Base-by-base conservation (phyloP, 2,113 vertebrate genomes). In the Podilymbus podiceps region DNA sequence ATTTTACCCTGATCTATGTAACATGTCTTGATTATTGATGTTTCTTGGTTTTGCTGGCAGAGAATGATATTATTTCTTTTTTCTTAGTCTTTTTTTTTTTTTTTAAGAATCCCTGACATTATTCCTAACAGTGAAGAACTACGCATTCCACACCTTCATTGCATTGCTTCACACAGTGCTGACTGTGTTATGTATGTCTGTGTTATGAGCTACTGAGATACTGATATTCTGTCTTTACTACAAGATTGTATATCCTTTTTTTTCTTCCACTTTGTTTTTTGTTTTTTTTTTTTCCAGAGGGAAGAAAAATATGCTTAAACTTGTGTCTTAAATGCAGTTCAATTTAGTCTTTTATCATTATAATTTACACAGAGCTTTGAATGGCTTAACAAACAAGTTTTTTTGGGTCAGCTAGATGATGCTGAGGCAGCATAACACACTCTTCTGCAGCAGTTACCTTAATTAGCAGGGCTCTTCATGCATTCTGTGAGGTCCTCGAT, bases 401-500 rank as follows among this genome's bases (percentile, higher is more conserved):
- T 93, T 90, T 71, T 33, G 86, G 86, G 90, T 95, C 84, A 92
- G 71, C 69, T 82, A 28, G 28, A 62, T 47, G 64, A n/a, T 84
- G 86, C 76, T 95, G 94, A 96, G 71, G 77, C 86, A 93, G 91
- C 77, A 71, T 13, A 79, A 89, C 69, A 80, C 12, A 56, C 44
- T 95, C 90, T 81, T 42, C 63, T 95, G 81, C 63, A 46, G 58
- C 67, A 88, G 80, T 76, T 95, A 33, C 63, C 53, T 88, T 97
- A 95, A 94, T 93, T 94, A 89, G 53, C 66, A 81, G 53, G 52
- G 15, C 11, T 89, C 11, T 85, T 87, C 16, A 56, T 87, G 33
- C 30, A 91, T 89, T 53, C 62, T 47, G 13, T 87, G 76, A 89
- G 62, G 60, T 90, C 46, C 64, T 74, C 12, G 1, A 18, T 46